Base-by-base conservation (phyloP, 2,888 invertebrate species). In the Andrena camellia region DNA sequence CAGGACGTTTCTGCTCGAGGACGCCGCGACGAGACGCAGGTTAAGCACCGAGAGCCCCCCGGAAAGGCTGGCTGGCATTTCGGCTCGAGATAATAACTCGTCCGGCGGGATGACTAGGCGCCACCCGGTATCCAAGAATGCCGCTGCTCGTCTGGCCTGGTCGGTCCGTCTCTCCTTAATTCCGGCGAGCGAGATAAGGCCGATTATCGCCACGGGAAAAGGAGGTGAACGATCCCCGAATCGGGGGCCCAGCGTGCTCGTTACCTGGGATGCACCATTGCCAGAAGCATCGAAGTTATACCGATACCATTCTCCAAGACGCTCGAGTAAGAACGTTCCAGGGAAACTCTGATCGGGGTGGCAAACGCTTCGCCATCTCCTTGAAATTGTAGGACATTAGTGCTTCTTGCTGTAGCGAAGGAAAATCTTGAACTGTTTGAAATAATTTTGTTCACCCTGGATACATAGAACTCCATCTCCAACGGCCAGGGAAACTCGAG, bases 21-120 rank as follows among this genome's bases (percentile, higher is more conserved):
- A 59, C 42, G 68, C 50, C n/a, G 26, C 35, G 69, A 17, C 57
- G 66, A 71, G 59, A 67, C 48, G 57, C 75, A 50, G 66, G 85
- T 87, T 84, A 84, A 84, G 70, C 77, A 42, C 50, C 42, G 59
- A 67, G 52, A 78, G 78, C 71, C 63, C 42, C 42, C 48, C 48
- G 50, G 50, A 50, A 68, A 7, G 13, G 33, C 60, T 72, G 70
- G 63, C 70, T 63, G 78, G 78, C 62, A 84, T 87, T 85, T 86
- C 82, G 86, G 84, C 83, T 86, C 81, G 88, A 91, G 91, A 91
- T 92, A 91, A 91, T 91, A 91, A 92, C 90, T 92, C 87, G 91
- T 90, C 86, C 84, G 78, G 78, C 85, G 75, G 84, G 89, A 90
- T 89, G 89, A 90, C 90, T 91, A 90, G 92, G 90, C 91, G 89